Evolutionary conservation across 2,113 vertebrate genomes (phyloP).

Genomic region (Embiotoca jacksoni): DNA sequence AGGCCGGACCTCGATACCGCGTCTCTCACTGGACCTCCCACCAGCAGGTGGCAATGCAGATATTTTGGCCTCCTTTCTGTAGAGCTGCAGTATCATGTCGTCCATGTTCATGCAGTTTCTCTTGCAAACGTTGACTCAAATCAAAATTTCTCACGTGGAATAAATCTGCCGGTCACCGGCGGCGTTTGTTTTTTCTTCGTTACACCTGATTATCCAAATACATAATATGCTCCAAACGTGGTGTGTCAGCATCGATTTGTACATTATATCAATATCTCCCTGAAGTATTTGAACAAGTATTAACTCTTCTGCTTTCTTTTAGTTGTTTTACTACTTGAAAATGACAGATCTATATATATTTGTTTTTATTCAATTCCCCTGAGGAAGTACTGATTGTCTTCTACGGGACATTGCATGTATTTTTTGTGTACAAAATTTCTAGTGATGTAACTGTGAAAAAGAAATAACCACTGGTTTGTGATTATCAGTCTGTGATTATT

Average conservation of each 20-base stretch:
- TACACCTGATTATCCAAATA: neutral
- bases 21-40: too few relatives aligned
- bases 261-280: neutral
- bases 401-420: conserved; percentile 54
- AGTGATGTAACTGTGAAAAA: conserved; percentile 61
- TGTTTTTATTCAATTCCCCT: conserved; percentile 16
- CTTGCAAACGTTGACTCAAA: neutral
- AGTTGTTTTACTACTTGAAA: conserved; percentile 30
- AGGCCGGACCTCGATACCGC: too few relatives aligned
- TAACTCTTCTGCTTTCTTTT: conserved; percentile 14
- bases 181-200: neutral
- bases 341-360: neutral
- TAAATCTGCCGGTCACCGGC: too few relatives aligned
- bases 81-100: neutral
- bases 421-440: conserved; percentile 57
- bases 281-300: conserved; percentile 30
- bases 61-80: neutral
- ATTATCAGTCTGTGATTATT: conserved; percentile 54
- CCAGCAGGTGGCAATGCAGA: too few relatives aligned
- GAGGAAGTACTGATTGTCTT: conserved; percentile 22
- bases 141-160: neutral
- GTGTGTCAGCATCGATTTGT: neutral
- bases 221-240: conserved; percentile 16
- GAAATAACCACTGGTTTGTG: conserved; percentile 47
- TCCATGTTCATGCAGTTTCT: neutral